These are phyloP conservation scores for Epinotia bilunana DNA, from an alignment of 2,888 invertebrate species.

Conservation along the genomic window DNA sequence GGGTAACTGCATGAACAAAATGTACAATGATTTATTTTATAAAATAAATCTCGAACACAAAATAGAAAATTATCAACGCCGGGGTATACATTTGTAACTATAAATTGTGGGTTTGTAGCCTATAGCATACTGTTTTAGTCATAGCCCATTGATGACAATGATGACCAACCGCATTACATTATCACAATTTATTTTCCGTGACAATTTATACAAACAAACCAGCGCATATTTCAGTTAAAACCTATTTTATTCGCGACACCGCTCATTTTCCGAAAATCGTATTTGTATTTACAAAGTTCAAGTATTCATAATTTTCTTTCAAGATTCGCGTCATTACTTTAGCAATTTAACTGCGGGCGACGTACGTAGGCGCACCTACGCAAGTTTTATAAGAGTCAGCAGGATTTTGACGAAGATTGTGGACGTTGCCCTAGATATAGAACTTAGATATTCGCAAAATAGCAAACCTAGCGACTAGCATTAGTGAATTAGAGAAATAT, in stretches of 20 bases:
- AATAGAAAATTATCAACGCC: constrained; percentile 7
- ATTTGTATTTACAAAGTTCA: constrained; percentile 21
- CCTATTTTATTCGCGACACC: background rate
- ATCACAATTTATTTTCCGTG: constrained; percentile 8
- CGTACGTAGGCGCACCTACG: background rate
- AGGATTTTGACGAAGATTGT: constrained; percentile 4
- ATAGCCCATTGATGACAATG: constrained; percentile 11
- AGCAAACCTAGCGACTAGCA: background rate
- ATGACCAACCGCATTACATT: constrained; percentile 5
- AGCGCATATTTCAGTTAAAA: background rate
- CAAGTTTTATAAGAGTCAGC: constrained; percentile 8
- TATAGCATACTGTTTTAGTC: constrained; percentile 20
- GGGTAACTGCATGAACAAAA: background rate
- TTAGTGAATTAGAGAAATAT: constrained; percentile 10
- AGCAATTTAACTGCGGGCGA: background rate
- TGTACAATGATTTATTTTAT: too few relatives aligned
- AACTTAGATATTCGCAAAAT: constrained; percentile 4
- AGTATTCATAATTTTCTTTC: constrained; percentile 26
- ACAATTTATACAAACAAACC: background rate
- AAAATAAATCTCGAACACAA: background rate
- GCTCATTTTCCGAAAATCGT: constrained; percentile 23
- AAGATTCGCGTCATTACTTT: constrained; percentile 31
- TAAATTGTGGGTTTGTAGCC: background rate
- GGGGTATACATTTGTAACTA: background rate
- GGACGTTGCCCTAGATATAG: too few relatives aligned